Percentiles rank a stretch among this genome's conserved stretches.
These are phyloP conservation scores for Sphaeridia pumilis DNA, from an alignment of 2,888 invertebrate genomes.

Conservation along the genomic window DNA sequence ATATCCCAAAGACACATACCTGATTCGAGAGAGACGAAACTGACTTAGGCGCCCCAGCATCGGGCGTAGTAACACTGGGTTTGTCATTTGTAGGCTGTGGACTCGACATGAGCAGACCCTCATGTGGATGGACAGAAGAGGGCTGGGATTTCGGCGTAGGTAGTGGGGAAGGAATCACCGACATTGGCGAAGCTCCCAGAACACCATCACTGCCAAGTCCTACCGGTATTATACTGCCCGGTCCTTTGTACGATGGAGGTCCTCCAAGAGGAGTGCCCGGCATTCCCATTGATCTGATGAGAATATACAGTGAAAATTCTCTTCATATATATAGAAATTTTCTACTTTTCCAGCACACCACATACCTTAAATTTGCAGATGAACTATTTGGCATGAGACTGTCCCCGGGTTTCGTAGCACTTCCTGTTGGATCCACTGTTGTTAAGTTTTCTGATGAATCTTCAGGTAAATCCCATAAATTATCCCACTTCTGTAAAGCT, in stretches of 20 bases:
- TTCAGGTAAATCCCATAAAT: conserved; percentile 30
- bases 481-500: conserved; percentile 31
- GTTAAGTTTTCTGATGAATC: conserved; percentile 19
- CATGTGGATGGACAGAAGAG: conserved; percentile 38
- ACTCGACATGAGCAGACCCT: conserved; percentile 34
- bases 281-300: conserved; percentile 19
- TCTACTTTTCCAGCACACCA: conserved; percentile 13
- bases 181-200: conserved; percentile 52
- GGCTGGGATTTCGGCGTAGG: conserved; percentile 59
- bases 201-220: conserved; percentile 30
- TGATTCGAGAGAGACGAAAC: conserved; percentile 41
- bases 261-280: conserved; percentile 51
- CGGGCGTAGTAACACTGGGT: conserved; percentile 38
- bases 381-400: conserved; percentile 20
- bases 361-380: conserved; percentile 25
- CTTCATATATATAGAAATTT: no score
- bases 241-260: conserved; percentile 52
- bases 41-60: conserved; percentile 40
- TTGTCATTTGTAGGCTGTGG: conserved; percentile 41
- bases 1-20: conserved; percentile 34
- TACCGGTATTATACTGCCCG: conserved; percentile 18
- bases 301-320: no score
- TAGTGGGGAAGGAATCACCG: conserved; percentile 56
- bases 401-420: no score
- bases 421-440: conserved; percentile 15